Base-by-base conservation (phyloP, 92 coral and sea anemone species). In the Actinostola sp. region DNA sequence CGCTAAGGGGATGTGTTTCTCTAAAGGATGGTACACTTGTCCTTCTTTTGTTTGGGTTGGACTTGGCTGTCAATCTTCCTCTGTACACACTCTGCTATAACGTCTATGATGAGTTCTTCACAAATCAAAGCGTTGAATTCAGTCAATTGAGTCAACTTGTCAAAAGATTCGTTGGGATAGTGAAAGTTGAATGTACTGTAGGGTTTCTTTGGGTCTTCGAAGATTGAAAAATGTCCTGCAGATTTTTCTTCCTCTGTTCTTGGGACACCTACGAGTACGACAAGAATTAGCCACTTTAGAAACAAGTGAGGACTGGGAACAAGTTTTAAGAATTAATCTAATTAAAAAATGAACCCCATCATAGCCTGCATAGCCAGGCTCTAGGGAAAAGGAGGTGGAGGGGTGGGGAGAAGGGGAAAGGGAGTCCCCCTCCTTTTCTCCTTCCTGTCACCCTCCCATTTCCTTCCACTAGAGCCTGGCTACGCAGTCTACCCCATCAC, bases 171-270 rank as follows among this genome's bases (percentile, higher is more conserved):
- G 68, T 67, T 9, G 48, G 77, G 82, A 29, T 92, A 92, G 23
- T 89, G 86, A 58, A 92, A 89, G 43, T 84, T 82, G 70, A 92
- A 92, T 10, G 97, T 83, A 67, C 92, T 86, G 73, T 80, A 92
- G 36, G 63, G 69, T 12, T 61, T 65, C 3, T 80, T 78, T 1
- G 97, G 90, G 57, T 89, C 96, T 60, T 92, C 97, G 54, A 92
- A 92, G 15, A 92, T 45, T 0, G 71, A 67, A 53, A 92, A 92
- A 39, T 83, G 53, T 2, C 79, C 96, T 10, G 76, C 81, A 1
- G 56, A 58, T 74, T 63, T 84, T 28, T 89, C 97, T 43, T 79
- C 85, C 30, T 87, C 74, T 17, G 90, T 85, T 13, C 97, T 89
- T 1, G 76, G 80, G 13, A 92, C 84, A 8, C 92, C 97, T 92